Percentiles rank a stretch among this genome's conserved stretches.
These are phyloP conservation scores for Rhincodon typus DNA, from an alignment of 2,797 vertebrate species.

Conservation along the genomic window DNA sequence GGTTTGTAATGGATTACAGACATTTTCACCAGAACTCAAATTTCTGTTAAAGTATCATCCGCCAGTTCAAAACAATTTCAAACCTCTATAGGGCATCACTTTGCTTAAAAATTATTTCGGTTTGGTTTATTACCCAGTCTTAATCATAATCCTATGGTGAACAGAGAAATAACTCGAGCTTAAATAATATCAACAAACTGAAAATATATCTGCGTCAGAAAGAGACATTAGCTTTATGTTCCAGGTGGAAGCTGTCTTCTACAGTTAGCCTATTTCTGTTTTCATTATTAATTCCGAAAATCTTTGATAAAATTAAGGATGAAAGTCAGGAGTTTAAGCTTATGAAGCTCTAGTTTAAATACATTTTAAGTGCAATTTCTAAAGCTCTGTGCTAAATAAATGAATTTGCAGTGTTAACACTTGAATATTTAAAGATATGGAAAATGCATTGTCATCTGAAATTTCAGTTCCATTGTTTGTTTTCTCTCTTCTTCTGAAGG, in stretches of 20 bases:
- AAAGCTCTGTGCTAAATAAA: conserved; percentile 18
- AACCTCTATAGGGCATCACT: too few relatives aligned
- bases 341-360: not conserved
- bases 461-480: not conserved
- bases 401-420: not conserved
- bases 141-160: not conserved
- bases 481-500: not conserved
- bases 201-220: not conserved
- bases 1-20: not conserved
- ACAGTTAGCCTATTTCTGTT: not conserved
- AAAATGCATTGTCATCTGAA: not conserved
- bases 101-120: not conserved
- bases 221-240: not conserved
- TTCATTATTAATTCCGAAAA: not conserved
- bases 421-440: conserved; percentile 3
- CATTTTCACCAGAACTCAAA: not conserved
- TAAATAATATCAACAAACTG: not conserved
- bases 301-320: not conserved
- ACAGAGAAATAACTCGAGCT: not conserved
- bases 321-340: not conserved
- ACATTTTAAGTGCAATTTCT: not conserved
- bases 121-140: not conserved
- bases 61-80: not conserved
- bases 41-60: not conserved
- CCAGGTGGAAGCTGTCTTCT: not conserved